Conservation (phyloP, 2,888 invertebrate species). For the Mesorhabditis sp. region DNA sequence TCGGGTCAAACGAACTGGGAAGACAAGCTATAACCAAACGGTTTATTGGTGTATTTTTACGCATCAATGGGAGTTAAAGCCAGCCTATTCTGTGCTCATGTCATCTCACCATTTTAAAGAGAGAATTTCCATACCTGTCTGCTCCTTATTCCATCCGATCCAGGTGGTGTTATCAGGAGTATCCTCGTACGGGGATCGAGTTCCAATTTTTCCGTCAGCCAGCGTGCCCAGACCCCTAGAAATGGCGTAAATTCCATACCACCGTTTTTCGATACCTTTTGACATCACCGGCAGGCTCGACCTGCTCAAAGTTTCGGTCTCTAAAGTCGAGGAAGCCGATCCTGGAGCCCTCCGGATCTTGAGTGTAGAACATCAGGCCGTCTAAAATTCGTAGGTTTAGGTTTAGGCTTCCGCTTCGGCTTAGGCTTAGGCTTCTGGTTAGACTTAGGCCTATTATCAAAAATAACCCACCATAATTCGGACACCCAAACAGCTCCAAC, state of each 20-base stretch:
- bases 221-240: conserved; percentile 76
- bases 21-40: too few relatives aligned
- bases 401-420: too few relatives aligned
- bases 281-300: conserved; percentile 68
- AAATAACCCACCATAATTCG: conserved; percentile 72
- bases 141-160: conserved; percentile 85
- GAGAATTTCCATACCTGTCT: conserved; percentile 62
- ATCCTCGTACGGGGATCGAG: conserved; percentile 29
- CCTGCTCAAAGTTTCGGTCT: conserved; percentile 66
- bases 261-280: conserved; percentile 7
- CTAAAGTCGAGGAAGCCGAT: conserved; percentile 34
- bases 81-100: too few relatives aligned
- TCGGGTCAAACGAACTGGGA: too few relatives aligned
- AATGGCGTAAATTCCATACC: conserved; percentile 10
- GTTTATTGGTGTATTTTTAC: too few relatives aligned
- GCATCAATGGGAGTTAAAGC: too few relatives aligned
- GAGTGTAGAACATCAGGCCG: conserved; percentile 65
- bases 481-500: conserved; percentile 82
- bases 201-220: conserved; percentile 45
- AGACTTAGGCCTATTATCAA: conserved; percentile 9
- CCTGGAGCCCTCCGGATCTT: conserved; percentile 37
- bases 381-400: conserved; percentile 64
- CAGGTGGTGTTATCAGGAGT: conserved; percentile 62
- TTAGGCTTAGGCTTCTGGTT: not conserved
- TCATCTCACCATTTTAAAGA: too few relatives aligned